These are phyloP conservation scores for Ochropacha duplaris DNA, from an alignment of 2,888 invertebrate genomes.

Conservation along the genomic window DNA sequence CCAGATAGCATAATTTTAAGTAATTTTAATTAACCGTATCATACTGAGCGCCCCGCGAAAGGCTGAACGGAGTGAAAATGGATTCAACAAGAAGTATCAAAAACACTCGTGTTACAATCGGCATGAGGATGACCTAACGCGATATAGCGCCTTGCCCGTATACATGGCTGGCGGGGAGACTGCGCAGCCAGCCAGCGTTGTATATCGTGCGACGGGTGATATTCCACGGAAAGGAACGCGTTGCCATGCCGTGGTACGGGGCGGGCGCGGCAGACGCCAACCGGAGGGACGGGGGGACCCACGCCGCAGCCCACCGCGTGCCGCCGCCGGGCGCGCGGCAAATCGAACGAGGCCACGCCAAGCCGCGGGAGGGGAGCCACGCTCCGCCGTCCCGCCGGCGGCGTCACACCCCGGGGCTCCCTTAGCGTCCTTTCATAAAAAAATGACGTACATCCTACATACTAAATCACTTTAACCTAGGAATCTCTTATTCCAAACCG, in stretches of 20 bases:
- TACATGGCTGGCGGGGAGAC: slow-evolving; percentile 46
- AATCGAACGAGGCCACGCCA: slow-evolving; percentile 81
- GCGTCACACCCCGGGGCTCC: slow-evolving; percentile 47
- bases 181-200: slow-evolving; percentile 50
- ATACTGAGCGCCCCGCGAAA: slow-evolving; percentile 53
- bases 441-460: slow-evolving; percentile 75
- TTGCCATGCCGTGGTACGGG: slow-evolving; percentile 63
- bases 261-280: slow-evolving; percentile 47
- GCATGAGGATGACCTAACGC: slow-evolving; percentile 43
- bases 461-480: slow-evolving; percentile 79
- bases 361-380: slow-evolving; percentile 41
- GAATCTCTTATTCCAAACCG: slow-evolving; percentile 78
- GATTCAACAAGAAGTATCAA: slow-evolving; percentile 62
- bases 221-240: slow-evolving; percentile 67
- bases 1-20: slow-evolving; percentile 16
- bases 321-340: slow-evolving; percentile 57
- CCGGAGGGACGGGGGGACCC: slow-evolving; percentile 50
- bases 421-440: slow-evolving; percentile 67
- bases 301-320: slow-evolving; percentile 31
- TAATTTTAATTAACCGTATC: slow-evolving; percentile 24
- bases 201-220: slow-evolving; percentile 57
- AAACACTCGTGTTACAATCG: slow-evolving; percentile 51
- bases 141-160: slow-evolving; percentile 28
- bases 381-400: slow-evolving; percentile 40
- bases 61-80: slow-evolving; percentile 56